A percentile compares a stretch with the other conserved stretches of the same genome.
Evolutionary conservation across 2,113 vertebrate species (phyloP).

Genomic region (Tragelaphus imberbis): DNA sequence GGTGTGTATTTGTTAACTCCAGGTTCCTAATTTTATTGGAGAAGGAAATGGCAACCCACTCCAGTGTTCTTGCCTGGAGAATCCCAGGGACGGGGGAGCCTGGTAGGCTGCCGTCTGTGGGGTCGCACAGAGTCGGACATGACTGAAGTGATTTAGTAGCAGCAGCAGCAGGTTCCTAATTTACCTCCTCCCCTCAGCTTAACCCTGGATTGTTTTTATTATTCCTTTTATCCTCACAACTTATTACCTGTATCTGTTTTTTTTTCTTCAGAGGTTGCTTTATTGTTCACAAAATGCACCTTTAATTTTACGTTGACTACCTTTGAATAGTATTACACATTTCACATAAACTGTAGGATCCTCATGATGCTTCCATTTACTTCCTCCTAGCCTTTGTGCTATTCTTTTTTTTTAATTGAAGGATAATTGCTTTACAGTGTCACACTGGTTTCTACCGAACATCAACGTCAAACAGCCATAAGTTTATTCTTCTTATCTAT

Average conservation of each 20-base stretch:
- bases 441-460: neutral
- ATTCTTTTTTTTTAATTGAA: neutral
- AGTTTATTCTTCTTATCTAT: neutral
- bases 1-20: neutral
- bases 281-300: neutral
- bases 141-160: too few relatives aligned
- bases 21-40: neutral
- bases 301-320: neutral
- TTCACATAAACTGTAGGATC: neutral
- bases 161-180: too few relatives aligned
- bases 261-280: neutral
- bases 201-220: neutral
- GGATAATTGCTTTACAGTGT: neutral
- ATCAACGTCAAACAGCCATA: neutral
- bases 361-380: neutral
- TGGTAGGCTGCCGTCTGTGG: too few relatives aligned
- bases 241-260: neutral
- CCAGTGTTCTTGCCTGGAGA: too few relatives aligned
- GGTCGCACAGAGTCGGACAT: too few relatives aligned
- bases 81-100: too few relatives aligned
- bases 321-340: neutral
- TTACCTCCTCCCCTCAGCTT: accelerated
- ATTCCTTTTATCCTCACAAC: neutral
- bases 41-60: too few relatives aligned
- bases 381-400: neutral